Evolutionary conservation across 2,113 vertebrate genomes (phyloP).

Genomic region (Python bivittatus): DNA sequence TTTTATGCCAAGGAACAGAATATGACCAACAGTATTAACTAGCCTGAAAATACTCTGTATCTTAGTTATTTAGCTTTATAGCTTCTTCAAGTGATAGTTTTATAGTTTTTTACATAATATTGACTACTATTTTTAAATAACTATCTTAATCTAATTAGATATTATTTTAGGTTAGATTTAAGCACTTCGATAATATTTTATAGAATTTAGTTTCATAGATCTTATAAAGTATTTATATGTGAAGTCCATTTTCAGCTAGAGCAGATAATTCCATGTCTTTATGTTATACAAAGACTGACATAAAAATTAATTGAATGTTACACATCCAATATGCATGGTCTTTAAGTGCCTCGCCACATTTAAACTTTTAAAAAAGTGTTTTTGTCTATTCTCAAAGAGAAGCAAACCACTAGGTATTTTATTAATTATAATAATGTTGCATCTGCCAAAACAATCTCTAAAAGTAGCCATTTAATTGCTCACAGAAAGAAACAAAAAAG

Average conservation of each 20-base stretch:
- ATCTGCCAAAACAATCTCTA: not conserved
- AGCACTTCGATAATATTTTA: not conserved
- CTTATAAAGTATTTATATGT: not conserved
- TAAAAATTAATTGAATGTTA: not conserved
- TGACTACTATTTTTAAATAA: too few relatives aligned
- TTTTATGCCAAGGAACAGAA: not conserved
- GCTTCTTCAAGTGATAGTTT: not conserved
- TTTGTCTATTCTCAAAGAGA: not conserved
- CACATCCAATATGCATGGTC: not conserved
- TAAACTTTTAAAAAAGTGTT: not conserved
- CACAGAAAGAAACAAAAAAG: not conserved
- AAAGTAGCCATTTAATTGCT: not conserved
- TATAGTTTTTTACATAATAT: not conserved
- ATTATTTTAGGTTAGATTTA: not conserved
- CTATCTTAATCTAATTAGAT: not conserved
- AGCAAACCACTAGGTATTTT: not conserved
- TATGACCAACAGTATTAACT: not conserved
- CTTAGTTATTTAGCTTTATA: not conserved
- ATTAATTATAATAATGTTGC: not conserved
- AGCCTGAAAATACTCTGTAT: not conserved
- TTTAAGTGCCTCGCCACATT: not conserved
- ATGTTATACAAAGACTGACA: not conserved
- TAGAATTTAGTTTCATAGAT: not conserved
- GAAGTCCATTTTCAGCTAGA: not conserved
- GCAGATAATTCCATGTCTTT: not conserved